Evolutionary conservation across 2,113 vertebrate species (phyloP), one percentile per base, ranked within the genome.

Genomic region (Sinocyclocheilus anophthalmus): DNA sequence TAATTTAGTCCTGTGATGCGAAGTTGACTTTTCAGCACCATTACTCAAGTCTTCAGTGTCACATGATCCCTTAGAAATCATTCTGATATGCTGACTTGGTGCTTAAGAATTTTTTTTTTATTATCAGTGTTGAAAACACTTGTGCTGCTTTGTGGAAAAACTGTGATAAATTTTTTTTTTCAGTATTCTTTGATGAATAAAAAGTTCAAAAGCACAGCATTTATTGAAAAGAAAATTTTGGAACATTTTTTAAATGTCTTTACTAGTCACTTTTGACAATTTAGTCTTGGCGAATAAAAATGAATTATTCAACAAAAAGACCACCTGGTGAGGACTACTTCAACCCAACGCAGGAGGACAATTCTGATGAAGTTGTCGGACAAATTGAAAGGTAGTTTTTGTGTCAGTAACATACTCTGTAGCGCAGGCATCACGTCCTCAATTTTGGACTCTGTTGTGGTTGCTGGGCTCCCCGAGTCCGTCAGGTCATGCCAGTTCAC

Each of bases 401-500:
- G 22, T 9, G 13, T 22, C 33, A 33, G 16, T 33, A 76, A 76
- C 86, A 14, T 87, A 93, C 93, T 83, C 90, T 93, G 86, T 93
- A 97, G 91, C 94, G 85, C 94, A 94, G 0, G 96, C 93, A 75
- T 97, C 96, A 67, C 93, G 1, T 97, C 96, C 92, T 99, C 97
- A 84, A 97, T 95, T 93, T 98, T 99, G 84, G 84, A 98, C 94
- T 85, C 96, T 0, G 94, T 91, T 26, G 95, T 95, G 77, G 95
- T 53, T 93, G 0, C 94, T 94, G 0, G 94, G 94, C 92, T 97
- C 97, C 78, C 95, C 93, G 83, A 98, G 95, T 96, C 95, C 8
- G 92, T 90, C 90, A 96, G 95, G 92, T 96, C 97, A 2, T 97
- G 96, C 97, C 97, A 98, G 76, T 98, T n/a, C n/a, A n/a, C 96